These are phyloP conservation scores for Mystacornis crossleyi DNA, from an alignment of 2,113 vertebrate species.

Conservation along the genomic window DNA sequence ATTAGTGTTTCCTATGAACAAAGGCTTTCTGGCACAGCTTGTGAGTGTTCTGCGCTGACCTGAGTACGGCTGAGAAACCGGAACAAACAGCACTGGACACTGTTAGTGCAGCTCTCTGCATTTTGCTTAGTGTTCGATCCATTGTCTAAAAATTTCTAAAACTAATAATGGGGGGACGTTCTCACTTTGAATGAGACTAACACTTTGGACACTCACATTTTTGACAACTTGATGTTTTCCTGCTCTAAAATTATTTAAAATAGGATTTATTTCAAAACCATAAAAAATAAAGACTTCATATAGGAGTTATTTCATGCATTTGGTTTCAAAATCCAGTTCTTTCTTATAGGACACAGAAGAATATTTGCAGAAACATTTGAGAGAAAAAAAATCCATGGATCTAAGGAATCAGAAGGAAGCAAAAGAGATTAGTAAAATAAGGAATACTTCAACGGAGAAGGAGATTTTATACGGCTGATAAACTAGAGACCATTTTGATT, in stretches of 20 bases:
- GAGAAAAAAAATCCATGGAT: slow-evolving; percentile 35
- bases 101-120: not conserved
- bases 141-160: not conserved
- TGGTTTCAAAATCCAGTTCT: not conserved
- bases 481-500: not conserved
- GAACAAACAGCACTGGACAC: not conserved
- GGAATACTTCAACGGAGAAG: not conserved
- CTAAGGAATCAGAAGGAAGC: slow-evolving; percentile 47
- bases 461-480: not conserved
- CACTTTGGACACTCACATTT: not conserved
- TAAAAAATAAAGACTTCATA: not conserved
- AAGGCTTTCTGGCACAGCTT: not conserved
- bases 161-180: not conserved
- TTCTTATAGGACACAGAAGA: slow-evolving; percentile 12
- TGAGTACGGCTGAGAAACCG: not conserved
- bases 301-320: not conserved
- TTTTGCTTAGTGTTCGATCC: not conserved
- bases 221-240: not conserved
- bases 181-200: not conserved
- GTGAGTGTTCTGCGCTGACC: not conserved
- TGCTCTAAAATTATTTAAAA: not conserved
- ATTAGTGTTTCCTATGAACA: not conserved
- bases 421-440: slow-evolving; percentile 3
- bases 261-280: not conserved
- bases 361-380: slow-evolving; percentile 17